phyloP scores from a whole-genome alignment of 2,797 vertebrate genomes.

The Hapalemur alaotrensis region DNA sequence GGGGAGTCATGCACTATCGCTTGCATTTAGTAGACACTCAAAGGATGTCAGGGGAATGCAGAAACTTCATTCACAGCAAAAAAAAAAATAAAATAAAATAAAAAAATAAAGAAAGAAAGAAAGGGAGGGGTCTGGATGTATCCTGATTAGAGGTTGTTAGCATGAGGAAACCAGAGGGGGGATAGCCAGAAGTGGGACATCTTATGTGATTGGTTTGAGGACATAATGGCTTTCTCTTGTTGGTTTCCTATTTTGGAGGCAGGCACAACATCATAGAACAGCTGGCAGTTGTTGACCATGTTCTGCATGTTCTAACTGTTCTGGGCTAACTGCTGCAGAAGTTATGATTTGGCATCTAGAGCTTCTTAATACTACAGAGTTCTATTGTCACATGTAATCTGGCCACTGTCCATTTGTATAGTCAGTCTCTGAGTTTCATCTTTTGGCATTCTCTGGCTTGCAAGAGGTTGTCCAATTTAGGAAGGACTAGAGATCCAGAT shows the following conservation, averaged over 20 bases:
- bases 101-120: not conserved
- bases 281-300: not conserved
- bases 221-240: not conserved
- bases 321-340: not conserved
- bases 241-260: not conserved
- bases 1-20: not conserved
- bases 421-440: not conserved
- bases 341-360: not conserved
- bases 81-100: not conserved
- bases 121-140: too few relatives aligned
- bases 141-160: not conserved
- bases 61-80: not conserved
- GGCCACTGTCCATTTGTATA: not conserved
- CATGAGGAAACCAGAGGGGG: not conserved
- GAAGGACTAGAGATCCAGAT: not conserved
- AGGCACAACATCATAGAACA: not conserved
- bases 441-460: not conserved
- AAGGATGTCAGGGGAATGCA: not conserved
- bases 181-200: not conserved
- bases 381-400: not conserved
- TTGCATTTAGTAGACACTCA: not conserved
- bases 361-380: not conserved
- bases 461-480: not conserved
- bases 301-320: not conserved
- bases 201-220: not conserved